Percentiles rank a stretch among this genome's conserved stretches.
phyloP scores from a whole-genome alignment of 2,797 vertebrate genomes.

The Dipus sagitta region DNA sequence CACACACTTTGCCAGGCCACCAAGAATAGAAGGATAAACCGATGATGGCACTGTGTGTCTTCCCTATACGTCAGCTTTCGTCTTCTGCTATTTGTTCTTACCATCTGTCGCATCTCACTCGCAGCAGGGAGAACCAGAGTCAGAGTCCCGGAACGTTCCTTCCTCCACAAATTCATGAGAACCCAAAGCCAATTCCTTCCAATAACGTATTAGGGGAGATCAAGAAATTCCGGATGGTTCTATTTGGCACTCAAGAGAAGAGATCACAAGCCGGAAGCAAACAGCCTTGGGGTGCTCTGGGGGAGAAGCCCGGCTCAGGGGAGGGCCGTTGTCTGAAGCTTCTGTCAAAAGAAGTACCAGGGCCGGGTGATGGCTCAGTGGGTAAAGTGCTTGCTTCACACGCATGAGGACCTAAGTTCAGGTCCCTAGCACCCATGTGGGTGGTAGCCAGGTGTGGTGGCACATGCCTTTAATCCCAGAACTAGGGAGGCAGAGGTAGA shows the following conservation, averaged over 20 bases:
- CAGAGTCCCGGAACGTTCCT: too few species aligned
- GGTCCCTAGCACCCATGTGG: not conserved
- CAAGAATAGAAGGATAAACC: not conserved
- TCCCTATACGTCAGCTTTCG: not conserved
- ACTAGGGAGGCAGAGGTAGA: not conserved
- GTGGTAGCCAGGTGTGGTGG: too few species aligned
- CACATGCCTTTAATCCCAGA: not conserved
- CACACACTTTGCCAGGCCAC: not conserved
- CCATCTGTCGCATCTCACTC: not conserved
- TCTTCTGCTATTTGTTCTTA: not conserved
- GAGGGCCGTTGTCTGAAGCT: fast-evolving
- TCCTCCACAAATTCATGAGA: not conserved
- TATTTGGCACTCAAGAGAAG: not conserved
- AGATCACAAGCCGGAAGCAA: not conserved
- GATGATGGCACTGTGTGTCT: not conserved
- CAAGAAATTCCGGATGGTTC: not conserved
- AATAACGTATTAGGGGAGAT: fast-evolving
- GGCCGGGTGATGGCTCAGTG: not conserved
- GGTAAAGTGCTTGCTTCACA: not conserved
- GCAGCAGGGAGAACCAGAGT: not conserved
- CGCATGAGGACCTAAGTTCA: not conserved
- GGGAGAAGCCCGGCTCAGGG: fast-evolving
- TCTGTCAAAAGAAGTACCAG: not conserved
- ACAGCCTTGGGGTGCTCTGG: fast-evolving
- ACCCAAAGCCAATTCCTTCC: not conserved